Base-by-base conservation (phyloP, 2,888 invertebrate species). In the Margaritifera margaritifera region DNA sequence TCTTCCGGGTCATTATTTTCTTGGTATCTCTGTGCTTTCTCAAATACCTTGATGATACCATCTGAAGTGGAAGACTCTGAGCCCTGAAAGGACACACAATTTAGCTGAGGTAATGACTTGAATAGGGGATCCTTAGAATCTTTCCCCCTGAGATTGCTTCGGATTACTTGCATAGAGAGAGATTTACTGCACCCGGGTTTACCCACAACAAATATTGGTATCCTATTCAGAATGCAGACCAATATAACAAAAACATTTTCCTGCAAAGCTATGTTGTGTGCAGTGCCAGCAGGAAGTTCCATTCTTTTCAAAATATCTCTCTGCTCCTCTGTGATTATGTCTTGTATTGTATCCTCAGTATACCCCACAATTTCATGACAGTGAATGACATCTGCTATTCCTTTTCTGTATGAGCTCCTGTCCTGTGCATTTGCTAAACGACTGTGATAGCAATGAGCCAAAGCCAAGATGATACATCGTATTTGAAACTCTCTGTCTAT, bases 151-250 rank as follows among this genome's bases (percentile, higher is more conserved):
- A 83, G 65, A 57, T 82, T 83, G 54, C 76, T 81, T 68, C 75
- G 70, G 6, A 83, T 78, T 2, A 82, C 55, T 54, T 82, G 82
- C 69, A 83, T 75, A 27, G 83, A 80, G 22, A 83, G 56, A 15
- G 83, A 83, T 61, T 83, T 83, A 62, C 82, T 82, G 61, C 82
- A 83, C 0, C 83, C 83, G 6, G 83, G 83, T 70, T 83, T 81
- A 11, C 83, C 83, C 31, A 83, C 82, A 6, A 83, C 66, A 70
- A 83, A 83, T 11, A 83, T 72, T 20, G 83, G 83, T 25, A 82
- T 79, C 62, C 51, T 72, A 51, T 79, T 82, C 42, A 82, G 66
- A 51, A 83, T 81, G 56, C 82, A 79, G 4, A 82, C 80, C 11
- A 83, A 53, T 6, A 81, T 74, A 5, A 83, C 77, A 76, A 83